phyloP scores from a whole-genome alignment of 2,888 invertebrate species.

The Volucella inanis region DNA sequence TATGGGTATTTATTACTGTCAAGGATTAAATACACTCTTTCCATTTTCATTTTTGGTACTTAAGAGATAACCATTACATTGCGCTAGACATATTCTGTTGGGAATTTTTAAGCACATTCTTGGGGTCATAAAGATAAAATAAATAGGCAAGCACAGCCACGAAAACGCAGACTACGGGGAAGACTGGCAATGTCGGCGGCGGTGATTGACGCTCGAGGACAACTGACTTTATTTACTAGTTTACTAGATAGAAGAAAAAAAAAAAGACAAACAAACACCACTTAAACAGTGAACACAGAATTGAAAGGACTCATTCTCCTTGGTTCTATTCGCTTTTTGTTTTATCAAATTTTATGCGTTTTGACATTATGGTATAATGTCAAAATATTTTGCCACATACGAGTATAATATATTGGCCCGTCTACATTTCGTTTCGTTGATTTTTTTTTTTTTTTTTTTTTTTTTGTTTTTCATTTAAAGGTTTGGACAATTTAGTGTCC shows the following conservation, averaged over 20 bases:
- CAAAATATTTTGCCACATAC: conserved; percentile 4
- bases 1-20: conserved; percentile 63
- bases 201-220: conserved; percentile 66
- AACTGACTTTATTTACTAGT: conserved; percentile 49
- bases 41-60: conserved; percentile 56
- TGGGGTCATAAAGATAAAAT: conserved; percentile 66
- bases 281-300: conserved; percentile 28
- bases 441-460: conserved; percentile 4
- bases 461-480: conserved; percentile 11
- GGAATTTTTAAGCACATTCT: conserved; percentile 69
- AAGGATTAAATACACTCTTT: conserved; percentile 66
- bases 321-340: conserved; percentile 55
- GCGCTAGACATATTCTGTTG: conserved; percentile 61
- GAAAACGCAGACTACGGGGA: neutral
- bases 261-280: conserved; percentile 20
- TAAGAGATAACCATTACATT: conserved; percentile 64
- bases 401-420: conserved; percentile 25
- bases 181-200: conserved; percentile 17
- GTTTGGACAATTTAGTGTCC: conserved; percentile 40
- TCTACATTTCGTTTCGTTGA: conserved; percentile 12
- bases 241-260: conserved; percentile 19
- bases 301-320: conserved; percentile 34
- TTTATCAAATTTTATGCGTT: conserved; percentile 72
- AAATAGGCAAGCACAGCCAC: conserved; percentile 51
- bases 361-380: conserved; percentile 35